Evolutionary conservation across 2,797 vertebrate genomes (phyloP), one percentile per base, ranked within the genome.

Genomic region (Ptychobarbus kaznakovi): DNA sequence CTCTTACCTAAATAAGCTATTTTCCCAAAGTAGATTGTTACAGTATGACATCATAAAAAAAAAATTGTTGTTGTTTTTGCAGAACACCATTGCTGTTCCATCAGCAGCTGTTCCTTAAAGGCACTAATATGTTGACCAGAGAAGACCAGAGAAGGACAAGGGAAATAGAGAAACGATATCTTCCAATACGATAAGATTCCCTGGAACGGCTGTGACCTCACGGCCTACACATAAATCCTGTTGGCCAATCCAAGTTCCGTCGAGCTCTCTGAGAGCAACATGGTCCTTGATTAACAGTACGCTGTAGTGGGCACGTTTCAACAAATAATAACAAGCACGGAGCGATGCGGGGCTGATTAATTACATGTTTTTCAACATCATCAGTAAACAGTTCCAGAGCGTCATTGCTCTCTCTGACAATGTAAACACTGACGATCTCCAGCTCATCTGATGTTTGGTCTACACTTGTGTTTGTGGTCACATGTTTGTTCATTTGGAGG

Each of bases 371-470:
- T 86, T 82, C 75, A 46, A 46, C 35, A 61, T 51, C 38, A 58
- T 81, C 66, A 74, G 80, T 89, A 90, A 89, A 90, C 89, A 84
- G 44, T 44, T 40, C 20, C 25, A 18, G 11, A 88, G 35, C 68
- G 20, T 69, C 58, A 74, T 80, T 28, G 58, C 74, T 81, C 66
- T 49, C 75, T 75, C 46, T 32, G 25, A 51, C 49, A 68, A 56
- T 58, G 84, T 90, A 90, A 90, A 90, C 89, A 89, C 56, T 84
- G 76, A 88, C 42, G 56, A 66, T 86, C 68, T 84, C 79, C 69
- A 63, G 79, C 69, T 81, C 28, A 72, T 76, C 81, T 79, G 77
- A 61, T 91, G 91, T 91, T 91, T 91, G 90, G 90, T 91, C 91
- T 90, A 84, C 85, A 44, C 68, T 83, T 25, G 49, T 83, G 81